Evolutionary conservation across 2,888 invertebrate species (phyloP).

Genomic region (Resseliella maxima): DNA sequence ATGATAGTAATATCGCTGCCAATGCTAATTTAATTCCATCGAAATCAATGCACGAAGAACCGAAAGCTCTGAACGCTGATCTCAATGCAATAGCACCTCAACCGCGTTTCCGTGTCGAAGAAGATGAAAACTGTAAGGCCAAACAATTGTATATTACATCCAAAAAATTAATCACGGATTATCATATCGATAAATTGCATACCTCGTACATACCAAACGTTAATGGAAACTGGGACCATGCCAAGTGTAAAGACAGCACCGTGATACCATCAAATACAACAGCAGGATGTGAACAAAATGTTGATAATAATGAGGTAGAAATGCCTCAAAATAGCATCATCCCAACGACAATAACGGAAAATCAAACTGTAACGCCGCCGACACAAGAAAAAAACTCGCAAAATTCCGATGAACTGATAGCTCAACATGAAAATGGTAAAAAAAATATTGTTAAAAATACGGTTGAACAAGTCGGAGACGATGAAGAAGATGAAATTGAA

Average conservation of each 20-base stretch:
- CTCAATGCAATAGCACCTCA: conserved; percentile 13
- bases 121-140: conserved; percentile 65
- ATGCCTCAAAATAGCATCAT: too few relatives aligned
- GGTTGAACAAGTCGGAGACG: neutral
- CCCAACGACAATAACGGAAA: neutral
- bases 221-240: conserved; percentile 71
- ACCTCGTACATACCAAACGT: conserved; percentile 71
- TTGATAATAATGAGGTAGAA: neutral
- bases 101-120: conserved; percentile 61
- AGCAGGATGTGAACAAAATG: neutral
- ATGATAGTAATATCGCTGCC: neutral
- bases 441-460: neutral
- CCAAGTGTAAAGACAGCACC: neutral
- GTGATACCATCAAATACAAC: conserved; percentile 62
- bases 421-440: neutral
- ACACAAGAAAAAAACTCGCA: too few relatives aligned
- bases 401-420: neutral
- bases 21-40: neutral
- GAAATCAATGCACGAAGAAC: conserved; percentile 26
- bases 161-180: conserved; percentile 65
- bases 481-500: conserved; percentile 9
- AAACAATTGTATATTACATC: conserved; percentile 63
- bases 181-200: conserved; percentile 71
- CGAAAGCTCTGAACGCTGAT: neutral
- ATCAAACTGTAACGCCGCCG: too few relatives aligned